Evolutionary conservation across 2,888 invertebrate genomes (phyloP).

Genomic region (Dasypogon diadema): DNA sequence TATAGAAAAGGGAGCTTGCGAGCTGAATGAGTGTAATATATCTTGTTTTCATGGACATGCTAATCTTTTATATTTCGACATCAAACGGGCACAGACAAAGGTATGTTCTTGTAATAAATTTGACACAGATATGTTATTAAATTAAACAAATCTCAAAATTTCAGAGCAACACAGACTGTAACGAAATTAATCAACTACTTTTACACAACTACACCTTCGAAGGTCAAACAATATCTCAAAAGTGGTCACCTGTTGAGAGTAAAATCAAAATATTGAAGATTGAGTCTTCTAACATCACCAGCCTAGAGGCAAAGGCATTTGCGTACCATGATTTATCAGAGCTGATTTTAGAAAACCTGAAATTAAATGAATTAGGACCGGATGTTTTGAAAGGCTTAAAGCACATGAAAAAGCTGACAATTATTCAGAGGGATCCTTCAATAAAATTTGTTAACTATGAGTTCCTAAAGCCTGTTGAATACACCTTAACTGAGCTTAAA

Average conservation of each 20-base stretch:
- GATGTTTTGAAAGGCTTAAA: not conserved
- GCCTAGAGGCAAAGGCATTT: not conserved
- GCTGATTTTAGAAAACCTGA: not conserved
- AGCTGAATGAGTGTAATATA: not conserved
- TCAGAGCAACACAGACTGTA: not conserved
- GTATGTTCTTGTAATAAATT: not conserved
- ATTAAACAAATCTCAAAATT: not conserved
- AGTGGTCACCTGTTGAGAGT: not conserved
- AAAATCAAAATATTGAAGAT: conserved; percentile 1
- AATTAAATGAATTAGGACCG: not conserved
- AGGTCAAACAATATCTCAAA: not conserved
- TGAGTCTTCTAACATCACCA: not conserved
- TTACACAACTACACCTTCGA: conserved; percentile 4
- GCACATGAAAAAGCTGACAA: conserved; percentile 57
- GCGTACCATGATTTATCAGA: not conserved
- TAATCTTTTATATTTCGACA: not conserved
- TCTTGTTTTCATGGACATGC: not conserved
- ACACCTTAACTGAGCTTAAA: conserved; percentile 59
- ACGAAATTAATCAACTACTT: not conserved
- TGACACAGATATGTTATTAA: not conserved
- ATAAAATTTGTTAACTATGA: conserved; percentile 55
- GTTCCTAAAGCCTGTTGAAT: conserved; percentile 60
- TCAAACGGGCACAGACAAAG: not conserved
- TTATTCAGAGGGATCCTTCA: conserved; percentile 58
- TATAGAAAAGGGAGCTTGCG: not conserved